Base-by-base conservation (phyloP, 2,888 invertebrate species). In the Cylindroiulus punctatus region DNA sequence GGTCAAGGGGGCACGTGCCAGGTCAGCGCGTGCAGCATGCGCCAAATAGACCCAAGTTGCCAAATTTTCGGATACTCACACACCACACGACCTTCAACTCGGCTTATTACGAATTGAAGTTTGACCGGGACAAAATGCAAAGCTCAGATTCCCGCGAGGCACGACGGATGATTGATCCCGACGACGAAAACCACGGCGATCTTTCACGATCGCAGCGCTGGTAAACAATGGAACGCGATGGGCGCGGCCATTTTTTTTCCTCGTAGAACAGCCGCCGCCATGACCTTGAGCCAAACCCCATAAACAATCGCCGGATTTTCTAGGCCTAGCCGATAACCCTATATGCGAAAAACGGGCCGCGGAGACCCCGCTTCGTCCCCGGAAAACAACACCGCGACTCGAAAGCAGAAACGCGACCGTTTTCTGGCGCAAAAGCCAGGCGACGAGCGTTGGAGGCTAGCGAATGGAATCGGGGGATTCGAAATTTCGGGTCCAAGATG, bases 181-280 rank as follows among this genome's bases (percentile, higher is more conserved):
- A 42, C 42, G 42, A 42, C 42, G 36, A 36, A 36, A 36, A 44
- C 10, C 12, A 44, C 12, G 44, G 14, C 44, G 17, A 8, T 44
- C 44, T 1, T n/a, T n/a, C 42, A 10, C 5, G 42, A 5, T 42
- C 42, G 42, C n/a, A n/a, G n/a, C n/a, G n/a, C n/a, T n/a, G n/a
- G n/a, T n/a, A 26, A 65, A 65, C 57, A 65, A 36, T 36, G 36
- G 36, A 65, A 5, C 3, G 7, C n/a, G 22, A 22, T 65, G 57
- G 57, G 57, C 57, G 57, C 57, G 57, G 57, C 57, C 57, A 65
- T 65, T 52, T 52, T 52, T 52, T 57, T 57, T 57, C n/a, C n/a
- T 65, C 57, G n/a, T 65, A 36, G 7, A 36, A 19, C 2, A 57
- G 22, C 22, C 8, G 57, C 57, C 22, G 57, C 57, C 57, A 65